Base-by-base conservation (phyloP, 2,797 vertebrate genomes). In the Anableps anableps region DNA sequence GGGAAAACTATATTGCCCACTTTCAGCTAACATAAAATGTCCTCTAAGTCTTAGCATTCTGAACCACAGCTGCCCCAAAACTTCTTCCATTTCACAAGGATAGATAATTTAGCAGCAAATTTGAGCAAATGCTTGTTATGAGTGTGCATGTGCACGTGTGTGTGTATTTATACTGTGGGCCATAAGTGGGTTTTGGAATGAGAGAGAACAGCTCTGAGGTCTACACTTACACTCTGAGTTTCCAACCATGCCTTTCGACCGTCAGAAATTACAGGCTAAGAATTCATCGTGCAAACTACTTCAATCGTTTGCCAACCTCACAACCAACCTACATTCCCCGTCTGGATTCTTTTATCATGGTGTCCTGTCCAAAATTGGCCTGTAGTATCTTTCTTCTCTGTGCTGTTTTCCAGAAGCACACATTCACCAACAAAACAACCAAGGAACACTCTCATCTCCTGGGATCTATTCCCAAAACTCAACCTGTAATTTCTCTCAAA, bases 11-110 rank as follows among this genome's bases (percentile, higher is more conserved):
- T 66, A 78, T 71, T 88, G 86, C 84, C 81, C 50, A 80, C 83
- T 93, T 94, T 95, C 92, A 76, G 72, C 84, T 94, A 89, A 64
- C 85, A 95, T 95, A 85, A 94, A 93, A 94, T 92, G 76, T 88
- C 86, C 86, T 85, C 88, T 88, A 88, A 90, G 87, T 79, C 78
- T 41, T 55, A 73, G 86, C 75, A 79, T 73, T 84, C 81, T 2
- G 72, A 85, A 77, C 86, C 86, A 85, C 78, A 80, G 14, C 31
- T 53, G 77, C 47, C 34, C 71, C 17, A 3, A 72, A 60, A 36
- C 79, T 84, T 86, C 80, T 88, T 88, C 79, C 81, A 31, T 86
- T 87, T 80, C 77, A 86, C n/a, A 36, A 43, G 47, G 51, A 6
- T 55, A 26, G 83, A 83, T 78, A 81, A 87, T 82, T 74, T 82